phyloP scores from a whole-genome alignment of 2,797 vertebrate species.

The Cottoperca gobio region DNA sequence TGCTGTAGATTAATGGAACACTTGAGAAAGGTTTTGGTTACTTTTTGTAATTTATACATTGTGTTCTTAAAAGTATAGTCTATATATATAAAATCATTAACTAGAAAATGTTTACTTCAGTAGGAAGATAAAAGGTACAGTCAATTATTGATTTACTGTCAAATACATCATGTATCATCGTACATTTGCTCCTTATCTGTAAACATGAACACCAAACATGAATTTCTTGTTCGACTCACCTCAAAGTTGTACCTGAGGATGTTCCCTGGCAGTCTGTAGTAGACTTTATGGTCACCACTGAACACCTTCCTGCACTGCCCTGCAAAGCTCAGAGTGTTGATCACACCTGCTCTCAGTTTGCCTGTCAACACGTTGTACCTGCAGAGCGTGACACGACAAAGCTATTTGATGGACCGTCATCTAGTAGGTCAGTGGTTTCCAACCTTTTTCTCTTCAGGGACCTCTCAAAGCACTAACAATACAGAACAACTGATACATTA shows the following conservation, averaged over 20 bases:
- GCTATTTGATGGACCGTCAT: not conserved
- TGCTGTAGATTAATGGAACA: no score
- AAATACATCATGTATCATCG: not conserved
- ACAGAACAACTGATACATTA: no score
- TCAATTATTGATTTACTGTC: not conserved
- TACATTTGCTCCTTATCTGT: not conserved
- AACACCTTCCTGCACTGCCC: conserved; percentile 94
- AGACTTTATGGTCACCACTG: conserved; percentile 84
- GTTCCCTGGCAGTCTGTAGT: conserved; percentile 90
- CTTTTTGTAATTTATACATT: no score
- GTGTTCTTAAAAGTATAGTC: no score
- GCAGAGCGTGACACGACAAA: not conserved
- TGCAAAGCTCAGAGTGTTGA: conserved; percentile 92
- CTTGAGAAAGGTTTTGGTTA: no score
- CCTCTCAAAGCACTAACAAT: no score
- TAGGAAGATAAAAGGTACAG: not conserved
- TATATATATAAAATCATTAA: no score
- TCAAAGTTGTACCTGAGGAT: conserved; percentile 92
- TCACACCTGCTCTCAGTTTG: conserved; percentile 85
- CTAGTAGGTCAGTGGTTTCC: not conserved
- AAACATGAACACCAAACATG: not conserved
- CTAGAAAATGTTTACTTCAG: no score
- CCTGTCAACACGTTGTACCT: conserved; percentile 84
- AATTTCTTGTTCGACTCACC: conserved; percentile 74
- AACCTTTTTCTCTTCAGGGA: not conserved